These are phyloP conservation scores for Pantherophis guttatus DNA, from an alignment of 2,113 vertebrate genomes.

Conservation along the genomic window DNA sequence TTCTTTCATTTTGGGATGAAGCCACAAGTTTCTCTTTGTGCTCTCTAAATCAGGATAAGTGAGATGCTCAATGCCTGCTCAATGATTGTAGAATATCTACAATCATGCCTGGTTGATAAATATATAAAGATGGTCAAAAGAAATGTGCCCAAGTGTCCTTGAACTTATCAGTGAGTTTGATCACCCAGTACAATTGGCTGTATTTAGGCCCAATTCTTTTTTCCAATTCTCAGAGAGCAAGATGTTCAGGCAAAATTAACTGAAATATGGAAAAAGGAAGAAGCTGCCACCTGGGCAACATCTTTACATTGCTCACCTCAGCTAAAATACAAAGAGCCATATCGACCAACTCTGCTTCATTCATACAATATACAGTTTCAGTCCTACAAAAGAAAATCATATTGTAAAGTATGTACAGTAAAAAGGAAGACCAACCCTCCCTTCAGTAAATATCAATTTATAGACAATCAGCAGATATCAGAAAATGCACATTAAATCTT, in stretches of 20 bases:
- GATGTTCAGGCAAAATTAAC: not conserved
- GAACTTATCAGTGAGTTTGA: not conserved
- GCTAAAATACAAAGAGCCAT: slow-evolving; percentile 63
- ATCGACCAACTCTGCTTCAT: slow-evolving; percentile 68
- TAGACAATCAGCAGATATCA: not conserved
- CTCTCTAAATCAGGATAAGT: not conserved
- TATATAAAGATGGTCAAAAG: not conserved
- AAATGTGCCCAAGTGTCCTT: not conserved
- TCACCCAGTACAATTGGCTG: not conserved
- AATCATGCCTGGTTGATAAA: not conserved
- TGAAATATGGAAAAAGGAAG: not conserved
- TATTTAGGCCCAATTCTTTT: not conserved
- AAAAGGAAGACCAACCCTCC: not conserved
- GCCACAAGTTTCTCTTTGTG: not conserved
- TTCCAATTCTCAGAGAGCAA: not conserved
- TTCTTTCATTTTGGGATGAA: not conserved
- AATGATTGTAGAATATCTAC: not conserved
- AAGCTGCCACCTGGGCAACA: not conserved
- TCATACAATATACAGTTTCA: slow-evolving; percentile 68
- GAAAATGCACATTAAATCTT: not conserved
- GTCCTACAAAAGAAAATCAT: not conserved
- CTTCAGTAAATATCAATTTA: not conserved
- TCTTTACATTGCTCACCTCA: slow-evolving; percentile 56
- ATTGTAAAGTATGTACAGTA: not conserved
- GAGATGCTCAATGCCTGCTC: not conserved